A percentile compares a stretch with the other conserved stretches of the same genome.
Conservation (phyloP, 2,113 vertebrate genomes). For the Hyperoodon ampullatus region DNA sequence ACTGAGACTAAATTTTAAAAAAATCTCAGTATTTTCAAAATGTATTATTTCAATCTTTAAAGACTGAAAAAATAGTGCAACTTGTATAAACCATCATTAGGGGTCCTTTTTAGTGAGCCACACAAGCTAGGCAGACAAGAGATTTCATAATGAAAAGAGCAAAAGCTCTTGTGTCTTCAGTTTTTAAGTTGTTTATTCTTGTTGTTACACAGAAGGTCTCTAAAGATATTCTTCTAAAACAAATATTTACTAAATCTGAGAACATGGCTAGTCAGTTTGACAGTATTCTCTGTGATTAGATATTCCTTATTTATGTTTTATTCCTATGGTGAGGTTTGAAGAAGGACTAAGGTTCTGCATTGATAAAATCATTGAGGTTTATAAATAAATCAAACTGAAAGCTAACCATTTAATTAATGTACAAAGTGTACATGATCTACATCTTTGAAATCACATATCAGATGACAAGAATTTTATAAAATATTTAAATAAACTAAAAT, state of each 20-base stretch:
- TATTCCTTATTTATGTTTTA: neutral
- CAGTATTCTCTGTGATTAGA: neutral
- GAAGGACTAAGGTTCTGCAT: neutral
- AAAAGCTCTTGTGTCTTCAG: neutral
- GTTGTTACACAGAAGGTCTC: neutral
- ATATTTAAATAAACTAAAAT: conserved; percentile 17
- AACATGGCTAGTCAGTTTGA: neutral
- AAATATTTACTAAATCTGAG: neutral
- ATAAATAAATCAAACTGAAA: conserved; percentile 12
- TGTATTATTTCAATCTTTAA: neutral
- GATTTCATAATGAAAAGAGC: conserved; percentile 20
- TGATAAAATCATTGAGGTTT: neutral
- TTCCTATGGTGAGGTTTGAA: neutral
- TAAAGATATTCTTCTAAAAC: neutral
- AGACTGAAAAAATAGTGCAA: neutral
- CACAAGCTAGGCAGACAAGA: neutral
- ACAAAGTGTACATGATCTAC: neutral
- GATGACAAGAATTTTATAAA: neutral
- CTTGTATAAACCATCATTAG: neutral
- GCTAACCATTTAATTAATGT: neutral
- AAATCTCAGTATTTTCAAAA: neutral
- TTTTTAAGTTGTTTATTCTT: neutral
- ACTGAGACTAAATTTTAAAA: neutral
- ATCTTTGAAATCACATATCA: neutral
- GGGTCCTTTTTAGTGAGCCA: neutral